These are phyloP conservation scores for Micromesistius poutassou DNA, from an alignment of 2,797 vertebrate genomes.

Conservation along the genomic window DNA sequence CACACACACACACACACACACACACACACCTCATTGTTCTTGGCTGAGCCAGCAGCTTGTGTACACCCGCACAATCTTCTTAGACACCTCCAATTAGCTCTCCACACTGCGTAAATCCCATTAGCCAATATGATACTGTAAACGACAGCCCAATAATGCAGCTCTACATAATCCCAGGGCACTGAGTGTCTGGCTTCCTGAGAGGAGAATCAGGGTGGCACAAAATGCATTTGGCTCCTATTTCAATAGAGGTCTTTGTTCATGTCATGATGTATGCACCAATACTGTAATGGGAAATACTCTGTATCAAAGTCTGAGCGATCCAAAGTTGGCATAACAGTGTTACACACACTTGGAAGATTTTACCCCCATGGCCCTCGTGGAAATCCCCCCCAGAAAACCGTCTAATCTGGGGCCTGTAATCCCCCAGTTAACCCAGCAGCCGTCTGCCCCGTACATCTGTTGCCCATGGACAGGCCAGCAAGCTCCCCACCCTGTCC, in stretches of 20 bases:
- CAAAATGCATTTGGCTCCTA: neutral
- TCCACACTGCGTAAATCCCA: conserved; percentile 54
- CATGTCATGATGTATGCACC: neutral
- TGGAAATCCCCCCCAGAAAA: conserved; percentile 63
- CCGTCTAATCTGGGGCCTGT: conserved; percentile 71
- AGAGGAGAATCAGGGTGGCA: neutral
- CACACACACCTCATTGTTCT: conserved; percentile 27
- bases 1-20: conserved; percentile 7
- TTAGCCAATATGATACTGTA: conserved; percentile 66
- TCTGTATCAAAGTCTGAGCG: neutral
- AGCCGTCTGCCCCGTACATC: conserved; percentile 75
- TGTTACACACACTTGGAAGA: conserved; percentile 15
- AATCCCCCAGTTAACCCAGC: conserved; percentile 73
- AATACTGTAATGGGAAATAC: neutral
- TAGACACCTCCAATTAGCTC: conserved; percentile 58
- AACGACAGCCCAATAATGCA: conserved; percentile 57
- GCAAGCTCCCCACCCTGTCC: conserved; percentile 50
- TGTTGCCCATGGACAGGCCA: conserved; percentile 56
- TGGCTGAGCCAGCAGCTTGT: conserved; percentile 53
- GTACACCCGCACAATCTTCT: conserved; percentile 45
- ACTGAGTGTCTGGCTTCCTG: conserved; percentile 15
- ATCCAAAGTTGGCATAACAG: neutral
- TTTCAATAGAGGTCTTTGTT: neutral
- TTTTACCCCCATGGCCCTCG: conserved; percentile 43
- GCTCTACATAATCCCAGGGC: conserved; percentile 49